Evolutionary conservation across 2,888 invertebrate species (phyloP), one percentile per base, ranked within the genome.

Genomic region (Chloroclystis v-ata): DNA sequence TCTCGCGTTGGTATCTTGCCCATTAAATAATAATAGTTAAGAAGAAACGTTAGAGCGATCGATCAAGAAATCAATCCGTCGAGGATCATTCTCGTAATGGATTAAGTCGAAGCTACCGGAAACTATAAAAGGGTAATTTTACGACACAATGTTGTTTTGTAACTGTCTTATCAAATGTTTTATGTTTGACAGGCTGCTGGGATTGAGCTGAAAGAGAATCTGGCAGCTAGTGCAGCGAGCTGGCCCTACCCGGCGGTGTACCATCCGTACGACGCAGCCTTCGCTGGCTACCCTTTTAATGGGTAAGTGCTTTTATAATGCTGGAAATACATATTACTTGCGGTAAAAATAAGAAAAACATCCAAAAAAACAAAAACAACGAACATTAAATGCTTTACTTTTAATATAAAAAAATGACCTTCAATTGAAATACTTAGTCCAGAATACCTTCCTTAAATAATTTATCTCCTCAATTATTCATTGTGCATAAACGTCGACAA

Each of bases 211-310:
- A 96, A 96, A 83, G 96, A 96, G 82, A 96, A 95, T 77, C 86
- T 96, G 57, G 94, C 95, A 40, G 92, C 93, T 26, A 93, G 93
- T 58, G 94, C 93, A 46, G 93, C 95, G 49, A 92, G 93, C 49
- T 96, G 96, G 96, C 95, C 95, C 60, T 96, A 96, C 82, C 94
- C 96, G 46, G 93, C 95, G 32, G 95, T 96, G 58, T 97, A 97
- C 84, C 97, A 97, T 83, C 96, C 97, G 41, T 97, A 97, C 84
- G 97, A 97, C 72, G 94, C 96, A 51, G 95, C 96, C 49, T 95
- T 97, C 77, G 95, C 95, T 52, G 95, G 95, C 65, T 97, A 97
- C 89, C 96, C 97, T 59, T 97, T 97, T 89, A 96, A 96, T 87
- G 96, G 96, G 97, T 97, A 89, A 96, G 96, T 79, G 2, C 55